These are phyloP conservation scores for Loriculus beryllinus DNA, from an alignment of 2,797 vertebrate genomes.

Conservation along the genomic window DNA sequence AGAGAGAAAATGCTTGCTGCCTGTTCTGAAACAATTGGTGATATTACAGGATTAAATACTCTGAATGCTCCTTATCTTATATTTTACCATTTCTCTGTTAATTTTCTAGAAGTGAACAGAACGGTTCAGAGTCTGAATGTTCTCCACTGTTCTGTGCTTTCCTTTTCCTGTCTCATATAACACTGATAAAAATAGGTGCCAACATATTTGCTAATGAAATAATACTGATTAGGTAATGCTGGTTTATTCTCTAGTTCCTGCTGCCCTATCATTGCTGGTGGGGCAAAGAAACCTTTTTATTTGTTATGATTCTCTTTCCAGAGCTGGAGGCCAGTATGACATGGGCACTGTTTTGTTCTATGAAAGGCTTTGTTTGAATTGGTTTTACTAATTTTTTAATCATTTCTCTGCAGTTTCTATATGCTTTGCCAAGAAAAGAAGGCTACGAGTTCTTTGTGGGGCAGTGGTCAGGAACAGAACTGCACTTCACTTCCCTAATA, in stretches of 20 bases:
- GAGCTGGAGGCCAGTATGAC: not conserved
- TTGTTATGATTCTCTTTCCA: not conserved
- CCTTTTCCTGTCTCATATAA: not conserved
- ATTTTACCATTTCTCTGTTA: not conserved
- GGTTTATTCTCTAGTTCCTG: not conserved
- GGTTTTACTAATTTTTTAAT: not conserved
- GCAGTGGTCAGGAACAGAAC: constrained; percentile 87
- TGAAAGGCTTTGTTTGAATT: not conserved
- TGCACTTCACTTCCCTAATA: constrained; percentile 96
- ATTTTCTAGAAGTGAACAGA: not conserved
- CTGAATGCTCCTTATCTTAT: not conserved
- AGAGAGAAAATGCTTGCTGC: not conserved
- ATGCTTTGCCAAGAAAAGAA: constrained; percentile 88
- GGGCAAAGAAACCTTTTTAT: not conserved
- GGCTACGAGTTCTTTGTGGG: constrained; percentile 96
- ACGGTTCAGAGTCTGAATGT: not conserved
- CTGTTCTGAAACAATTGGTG: not conserved
- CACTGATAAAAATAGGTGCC: not conserved
- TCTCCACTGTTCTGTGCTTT: not conserved
- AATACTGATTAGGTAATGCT: not conserved
- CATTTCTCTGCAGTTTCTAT: constrained; percentile 83
- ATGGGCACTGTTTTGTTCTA: not conserved
- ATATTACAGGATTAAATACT: not conserved
- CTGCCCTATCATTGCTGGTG: not conserved
- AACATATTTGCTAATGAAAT: not conserved